Conservation (phyloP, 2,797 vertebrate genomes). For the Hafferia zeledoni region DNA sequence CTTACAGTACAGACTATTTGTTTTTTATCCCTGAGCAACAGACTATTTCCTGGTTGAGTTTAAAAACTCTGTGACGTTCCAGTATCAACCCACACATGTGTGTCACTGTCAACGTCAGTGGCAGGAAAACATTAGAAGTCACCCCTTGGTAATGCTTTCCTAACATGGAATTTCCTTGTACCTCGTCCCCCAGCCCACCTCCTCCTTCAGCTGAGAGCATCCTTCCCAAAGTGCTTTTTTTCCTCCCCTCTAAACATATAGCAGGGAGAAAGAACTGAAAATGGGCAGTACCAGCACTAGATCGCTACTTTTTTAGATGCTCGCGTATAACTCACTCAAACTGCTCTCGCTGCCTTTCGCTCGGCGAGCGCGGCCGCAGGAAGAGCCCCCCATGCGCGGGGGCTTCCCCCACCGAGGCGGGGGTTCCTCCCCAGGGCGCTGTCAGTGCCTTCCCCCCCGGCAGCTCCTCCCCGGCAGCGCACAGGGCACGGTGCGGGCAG, state of each 20-base stretch:
- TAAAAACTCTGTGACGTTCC: conserved; percentile 80
- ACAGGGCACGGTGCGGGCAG: not conserved
- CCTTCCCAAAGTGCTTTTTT: conserved; percentile 42
- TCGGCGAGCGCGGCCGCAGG: not conserved
- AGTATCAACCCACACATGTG: conserved; percentile 83
- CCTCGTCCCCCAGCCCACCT: conserved; percentile 55
- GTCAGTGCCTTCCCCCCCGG: rapidly evolving
- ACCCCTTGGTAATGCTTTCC: conserved; percentile 81
- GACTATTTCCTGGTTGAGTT: conserved; percentile 82
- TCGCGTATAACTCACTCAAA: not conserved
- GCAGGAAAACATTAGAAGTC: conserved; percentile 82
- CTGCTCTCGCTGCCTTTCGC: not conserved
- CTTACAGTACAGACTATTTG: conserved; percentile 39
- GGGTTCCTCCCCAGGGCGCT: not conserved
- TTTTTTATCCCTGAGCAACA: conserved; percentile 77
- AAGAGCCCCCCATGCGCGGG: not conserved
- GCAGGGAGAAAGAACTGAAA: conserved; percentile 57
- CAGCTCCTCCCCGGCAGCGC: not conserved
- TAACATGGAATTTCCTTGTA: conserved; percentile 82
- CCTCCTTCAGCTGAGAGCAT: conserved; percentile 45
- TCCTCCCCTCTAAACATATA: conserved; percentile 17
- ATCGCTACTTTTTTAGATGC: conserved; percentile 23
- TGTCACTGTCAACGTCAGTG: conserved; percentile 83
- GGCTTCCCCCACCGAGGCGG: not conserved
- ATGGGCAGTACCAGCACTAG: conserved; percentile 47